phyloP scores from a whole-genome alignment of 2,888 invertebrate species.

The Sminthurinus aureus region DNA sequence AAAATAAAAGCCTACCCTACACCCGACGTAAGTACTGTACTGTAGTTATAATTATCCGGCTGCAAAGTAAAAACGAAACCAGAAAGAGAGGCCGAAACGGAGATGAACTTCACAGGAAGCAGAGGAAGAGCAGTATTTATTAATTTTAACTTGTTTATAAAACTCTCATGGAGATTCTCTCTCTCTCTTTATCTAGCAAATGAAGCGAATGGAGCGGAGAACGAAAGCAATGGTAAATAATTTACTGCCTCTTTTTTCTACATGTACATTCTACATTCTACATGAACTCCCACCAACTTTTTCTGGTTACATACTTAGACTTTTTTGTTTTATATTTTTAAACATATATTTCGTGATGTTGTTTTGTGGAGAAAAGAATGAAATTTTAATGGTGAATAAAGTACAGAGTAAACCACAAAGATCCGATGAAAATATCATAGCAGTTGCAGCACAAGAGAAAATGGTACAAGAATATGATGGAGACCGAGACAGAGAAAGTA shows the following conservation, averaged over 20 bases:
- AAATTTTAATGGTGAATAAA: constrained; percentile 26
- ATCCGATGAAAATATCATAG: too few species aligned
- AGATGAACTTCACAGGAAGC: not conserved
- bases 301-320: not conserved
- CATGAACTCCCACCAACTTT: not conserved
- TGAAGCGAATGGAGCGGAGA: not conserved
- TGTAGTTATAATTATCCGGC: not conserved
- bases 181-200: too few species aligned
- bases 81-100: not conserved
- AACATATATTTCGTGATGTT: not conserved
- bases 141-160: constrained; percentile 5
- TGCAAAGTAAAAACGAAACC: not conserved
- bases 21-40: too few species aligned
- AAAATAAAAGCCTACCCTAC: too few species aligned
- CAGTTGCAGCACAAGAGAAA: not conserved
- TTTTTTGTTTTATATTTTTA: not conserved
- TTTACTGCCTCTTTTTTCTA: not conserved
- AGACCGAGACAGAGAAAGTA: not conserved
- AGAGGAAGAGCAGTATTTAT: not conserved
- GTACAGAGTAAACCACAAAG: constrained; percentile 7
- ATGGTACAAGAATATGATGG: too few species aligned
- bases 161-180: not conserved
- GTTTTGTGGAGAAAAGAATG: not conserved
- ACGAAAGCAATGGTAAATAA: not conserved
- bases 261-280: not conserved